Evolutionary conservation across 1,140 invertebrate genomes (phyloP).

Genomic region (Tetranychus cinnabarinus): DNA sequence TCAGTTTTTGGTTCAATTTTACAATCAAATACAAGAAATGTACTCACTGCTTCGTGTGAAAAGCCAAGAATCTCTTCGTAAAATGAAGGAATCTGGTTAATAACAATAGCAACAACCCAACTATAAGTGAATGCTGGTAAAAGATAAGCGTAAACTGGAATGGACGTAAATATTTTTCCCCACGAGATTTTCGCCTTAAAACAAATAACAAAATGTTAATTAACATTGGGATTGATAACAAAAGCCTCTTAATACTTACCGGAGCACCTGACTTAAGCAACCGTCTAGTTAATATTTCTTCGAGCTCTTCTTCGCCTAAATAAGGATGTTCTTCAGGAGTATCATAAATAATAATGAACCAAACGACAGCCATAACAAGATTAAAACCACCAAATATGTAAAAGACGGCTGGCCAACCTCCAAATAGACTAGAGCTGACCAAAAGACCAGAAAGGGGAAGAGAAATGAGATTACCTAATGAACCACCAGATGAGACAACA

Average conservation of each 20-base stretch:
- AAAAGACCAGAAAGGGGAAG: conserved; percentile 15
- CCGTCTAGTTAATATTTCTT: conserved; percentile 39
- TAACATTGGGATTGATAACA: too few relatives aligned
- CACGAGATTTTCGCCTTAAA: too few relatives aligned
- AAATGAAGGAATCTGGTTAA: too few relatives aligned
- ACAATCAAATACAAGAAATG: too few relatives aligned
- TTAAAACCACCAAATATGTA: conserved; percentile 25
- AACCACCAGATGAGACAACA: conserved; percentile 13
- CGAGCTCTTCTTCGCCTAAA: conserved; percentile 43
- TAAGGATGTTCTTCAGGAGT: conserved; percentile 48
- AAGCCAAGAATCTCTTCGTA: too few relatives aligned
- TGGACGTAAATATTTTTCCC: too few relatives aligned
- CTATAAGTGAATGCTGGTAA: too few relatives aligned
- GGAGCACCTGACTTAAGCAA: not conserved
- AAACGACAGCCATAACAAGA: conserved; percentile 51
- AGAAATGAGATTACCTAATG: conserved; percentile 18
- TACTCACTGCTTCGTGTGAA: too few relatives aligned
- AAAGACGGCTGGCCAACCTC: conserved; percentile 11
- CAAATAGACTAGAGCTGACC: conserved; percentile 5
- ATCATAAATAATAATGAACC: conserved; percentile 63
- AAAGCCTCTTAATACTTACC: not conserved
- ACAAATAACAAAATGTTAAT: too few relatives aligned
- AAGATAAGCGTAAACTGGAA: too few relatives aligned
- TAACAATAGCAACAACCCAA: too few relatives aligned
- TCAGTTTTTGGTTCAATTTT: too few relatives aligned